These are phyloP conservation scores for Dryobates pubescens DNA, from an alignment of 2,797 vertebrate species.

Conservation along the genomic window DNA sequence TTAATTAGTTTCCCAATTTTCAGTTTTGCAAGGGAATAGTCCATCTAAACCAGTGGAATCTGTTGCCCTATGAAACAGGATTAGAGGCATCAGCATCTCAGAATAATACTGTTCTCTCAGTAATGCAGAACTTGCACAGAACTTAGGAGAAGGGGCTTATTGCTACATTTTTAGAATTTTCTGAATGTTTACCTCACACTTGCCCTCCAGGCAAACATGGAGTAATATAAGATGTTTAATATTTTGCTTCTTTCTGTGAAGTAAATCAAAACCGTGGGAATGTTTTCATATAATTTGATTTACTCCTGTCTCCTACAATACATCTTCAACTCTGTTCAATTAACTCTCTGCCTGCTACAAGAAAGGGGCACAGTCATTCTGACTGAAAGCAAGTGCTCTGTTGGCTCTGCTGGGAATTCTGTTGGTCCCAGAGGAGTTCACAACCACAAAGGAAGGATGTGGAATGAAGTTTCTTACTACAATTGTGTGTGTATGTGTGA, in stretches of 20 bases:
- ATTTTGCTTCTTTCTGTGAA: conserved; percentile 78
- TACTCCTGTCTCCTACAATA: conserved; percentile 74
- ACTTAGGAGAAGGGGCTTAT: conserved; percentile 56
- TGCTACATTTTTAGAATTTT: conserved; percentile 70
- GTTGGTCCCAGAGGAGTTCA: background rate
- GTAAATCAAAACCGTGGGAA: conserved; percentile 82
- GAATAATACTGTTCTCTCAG: conserved; percentile 40
- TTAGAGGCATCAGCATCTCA: conserved; percentile 41
- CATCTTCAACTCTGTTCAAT: conserved; percentile 57
- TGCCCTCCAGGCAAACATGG: conserved; percentile 68
- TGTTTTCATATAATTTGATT: conserved; percentile 76
- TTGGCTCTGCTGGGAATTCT: conserved; percentile 16
- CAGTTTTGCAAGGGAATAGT: conserved; percentile 13
- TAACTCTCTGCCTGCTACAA: conserved; percentile 71
- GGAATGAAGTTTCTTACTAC: conserved; percentile 17
- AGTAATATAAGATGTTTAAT: conserved; percentile 76
- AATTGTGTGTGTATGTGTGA: background rate
- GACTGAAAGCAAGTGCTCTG: conserved; percentile 19
- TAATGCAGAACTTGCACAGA: conserved; percentile 49
- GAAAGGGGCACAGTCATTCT: background rate
- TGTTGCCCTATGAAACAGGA: background rate
- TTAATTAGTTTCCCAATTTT: conserved; percentile 1
- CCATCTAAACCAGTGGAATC: conserved; percentile 22
- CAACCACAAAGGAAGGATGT: conserved; percentile 42
- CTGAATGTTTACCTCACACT: conserved; percentile 69